phyloP scores from a whole-genome alignment of 2,797 vertebrate genomes.

The Ambastaia sidthimunki region DNA sequence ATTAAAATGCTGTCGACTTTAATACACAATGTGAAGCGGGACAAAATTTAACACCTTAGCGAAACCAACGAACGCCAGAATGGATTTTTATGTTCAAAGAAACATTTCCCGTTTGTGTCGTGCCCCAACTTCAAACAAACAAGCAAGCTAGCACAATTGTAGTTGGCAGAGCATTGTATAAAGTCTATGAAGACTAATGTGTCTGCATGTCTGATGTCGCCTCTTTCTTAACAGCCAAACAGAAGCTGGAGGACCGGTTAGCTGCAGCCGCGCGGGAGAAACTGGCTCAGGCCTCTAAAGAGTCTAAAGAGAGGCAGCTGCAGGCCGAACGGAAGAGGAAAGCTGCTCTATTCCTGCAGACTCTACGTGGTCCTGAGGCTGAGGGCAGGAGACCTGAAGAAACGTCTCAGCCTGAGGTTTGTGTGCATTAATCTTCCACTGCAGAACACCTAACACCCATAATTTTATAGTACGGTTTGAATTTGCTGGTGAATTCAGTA shows the following conservation, averaged over 20 bases:
- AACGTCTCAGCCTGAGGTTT: conserved; percentile 73
- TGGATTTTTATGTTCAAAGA: neutral
- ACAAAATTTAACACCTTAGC: neutral
- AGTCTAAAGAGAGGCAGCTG: conserved; percentile 97
- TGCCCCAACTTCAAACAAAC: neutral
- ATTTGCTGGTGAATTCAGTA: neutral
- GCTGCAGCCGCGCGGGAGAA: conserved; percentile 96
- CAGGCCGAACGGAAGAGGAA: conserved; percentile 97
- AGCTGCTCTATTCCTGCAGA: conserved; percentile 93
- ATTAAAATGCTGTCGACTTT: neutral
- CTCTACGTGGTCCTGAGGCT: conserved; percentile 86
- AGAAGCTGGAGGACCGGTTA: conserved; percentile 94
- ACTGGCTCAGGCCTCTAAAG: conserved; percentile 96
- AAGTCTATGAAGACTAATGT: conserved; percentile 4
- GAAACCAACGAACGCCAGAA: neutral
- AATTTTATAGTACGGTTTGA: neutral
- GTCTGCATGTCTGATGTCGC: conserved; percentile 15
- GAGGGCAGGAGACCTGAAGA: conserved; percentile 84
- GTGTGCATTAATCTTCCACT: neutral
- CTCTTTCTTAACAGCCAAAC: conserved; percentile 83
- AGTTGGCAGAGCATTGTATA: neutral
- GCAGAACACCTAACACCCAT: neutral
- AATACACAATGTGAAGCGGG: neutral
- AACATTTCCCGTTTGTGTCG: conserved; percentile 4
- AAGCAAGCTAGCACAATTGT: neutral